Conservation (phyloP, 2,888 invertebrate genomes). For the Cataglyphis albicans region DNA sequence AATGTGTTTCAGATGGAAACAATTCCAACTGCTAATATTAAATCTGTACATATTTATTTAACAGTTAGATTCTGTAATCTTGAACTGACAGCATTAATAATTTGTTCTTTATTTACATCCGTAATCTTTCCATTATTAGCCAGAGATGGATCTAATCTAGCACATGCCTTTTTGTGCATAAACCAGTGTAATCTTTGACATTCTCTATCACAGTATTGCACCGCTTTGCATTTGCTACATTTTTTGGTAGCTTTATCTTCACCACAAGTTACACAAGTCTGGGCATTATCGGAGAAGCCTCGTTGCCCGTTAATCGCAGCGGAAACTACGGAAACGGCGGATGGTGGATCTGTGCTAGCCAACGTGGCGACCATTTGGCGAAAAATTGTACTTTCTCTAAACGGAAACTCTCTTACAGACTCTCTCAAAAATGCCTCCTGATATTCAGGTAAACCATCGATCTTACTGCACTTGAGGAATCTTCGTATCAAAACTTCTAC, state of each 20-base stretch:
- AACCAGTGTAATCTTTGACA: slow-evolving; percentile 98
- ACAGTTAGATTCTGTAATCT: slow-evolving; percentile 80
- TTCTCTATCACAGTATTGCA: slow-evolving; percentile 96
- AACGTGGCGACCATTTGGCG: slow-evolving; percentile 93
- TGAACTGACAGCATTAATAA: slow-evolving; percentile 78
- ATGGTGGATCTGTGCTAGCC: slow-evolving; percentile 91
- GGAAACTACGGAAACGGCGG: slow-evolving; percentile 91
- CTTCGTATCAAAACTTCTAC: slow-evolving; percentile 92
- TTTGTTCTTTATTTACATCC: slow-evolving; percentile 80
- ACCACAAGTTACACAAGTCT: slow-evolving; percentile 94
- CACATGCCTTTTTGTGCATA: slow-evolving; percentile 95
- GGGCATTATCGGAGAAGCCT: slow-evolving; percentile 90
- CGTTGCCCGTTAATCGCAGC: slow-evolving; percentile 96
- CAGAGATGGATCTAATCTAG: slow-evolving; percentile 86
- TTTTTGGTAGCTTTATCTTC: slow-evolving; percentile 96
- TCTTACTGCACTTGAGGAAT: slow-evolving; percentile 91
- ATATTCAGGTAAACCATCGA: slow-evolving; percentile 88
- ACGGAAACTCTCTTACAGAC: slow-evolving; percentile 95
- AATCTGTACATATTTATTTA: slow-evolving; percentile 71
- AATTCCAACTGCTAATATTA: slow-evolving; percentile 42
- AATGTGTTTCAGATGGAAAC: slow-evolving; percentile 20
- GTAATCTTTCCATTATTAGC: slow-evolving; percentile 71
- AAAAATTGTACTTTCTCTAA: slow-evolving; percentile 95
- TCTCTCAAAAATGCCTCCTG: slow-evolving; percentile 93
- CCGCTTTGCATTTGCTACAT: slow-evolving; percentile 97